Evolutionary conservation across 2,797 vertebrate genomes (phyloP), one percentile per base, ranked within the genome.

Genomic region (Orestias chungarensis): DNA sequence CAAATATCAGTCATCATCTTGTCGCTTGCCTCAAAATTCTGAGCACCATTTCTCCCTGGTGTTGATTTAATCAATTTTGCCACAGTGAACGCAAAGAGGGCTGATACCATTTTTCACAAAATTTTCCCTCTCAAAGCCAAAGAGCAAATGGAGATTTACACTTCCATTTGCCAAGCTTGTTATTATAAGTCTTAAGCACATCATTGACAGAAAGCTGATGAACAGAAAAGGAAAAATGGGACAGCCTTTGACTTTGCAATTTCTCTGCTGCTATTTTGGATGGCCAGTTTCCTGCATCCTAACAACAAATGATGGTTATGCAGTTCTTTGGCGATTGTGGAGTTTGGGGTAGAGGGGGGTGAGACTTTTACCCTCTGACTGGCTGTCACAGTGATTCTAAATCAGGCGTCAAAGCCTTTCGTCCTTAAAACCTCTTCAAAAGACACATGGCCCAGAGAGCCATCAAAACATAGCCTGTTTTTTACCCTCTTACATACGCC

Each of bases 371-470:
- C 46, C 43, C 76, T 85, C 71, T 85, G 80, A 86, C 86, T 80
- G 78, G 82, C 91, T 94, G 91, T 93, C 91, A 92, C 83, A 78
- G 85, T 25, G 57, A 71, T 83, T 91, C 87, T 85, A 87, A 87
- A 92, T 88, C 90, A 85, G 76, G 70, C 84, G 5, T 86, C 85
- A 78, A 78, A 88, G 80, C 85, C 79, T 85, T 83, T 80, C 88
- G 89, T 92, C 87, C 91, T 92, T 93, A 93, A 89, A 92, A 90
- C 83, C 70, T 81, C 85, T 78, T 83, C 85, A 93, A 90, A 91
- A 91, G 84, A 91, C 82, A 81, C 78, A 82, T 71, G 73, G 78
- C 81, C 79, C 82, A 82, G 79, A 89, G 87, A 87, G 76, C 72
- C 73, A 80, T 89, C 88, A 81, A 89, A 89, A 91, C 72, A 68